Base-by-base conservation (phyloP, 2,888 invertebrate species). In the Serrognathus titanus region DNA sequence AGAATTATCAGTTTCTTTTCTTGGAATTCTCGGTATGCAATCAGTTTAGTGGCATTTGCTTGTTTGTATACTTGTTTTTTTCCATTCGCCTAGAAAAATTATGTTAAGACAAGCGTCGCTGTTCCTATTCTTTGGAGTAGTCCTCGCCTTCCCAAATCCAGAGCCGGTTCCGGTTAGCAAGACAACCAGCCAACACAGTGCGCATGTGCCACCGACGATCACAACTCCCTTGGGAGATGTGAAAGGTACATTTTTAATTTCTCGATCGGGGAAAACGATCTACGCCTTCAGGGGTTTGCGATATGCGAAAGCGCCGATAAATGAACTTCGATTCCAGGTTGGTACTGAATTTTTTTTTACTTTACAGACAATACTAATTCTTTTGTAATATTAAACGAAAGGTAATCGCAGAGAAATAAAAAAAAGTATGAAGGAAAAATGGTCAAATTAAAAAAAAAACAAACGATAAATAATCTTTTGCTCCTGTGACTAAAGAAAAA, bases 241-340 rank as follows among this genome's bases (percentile, higher is more conserved):
- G 4, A 68, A 68, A 56, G 70, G 70, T 8, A 58, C 67, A 6
- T 61, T 66, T 45, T 47, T 66, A 40, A 59, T 59, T 36, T 63
- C 66, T 1, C 60, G 66, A 13, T 59, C 60, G 11, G 69, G 68
- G 24, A 70, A 67, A 55, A 61, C 62, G 46, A 69, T 69, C 47
- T 68, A 62, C 58, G 55, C 68, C 1, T 70, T 68, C 48, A 61
- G 67, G 46, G 68, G 69, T 10, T 62, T 69, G n/a, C 53, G 66
- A 39, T 70, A 69, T 52, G 70, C 68, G 13, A 69, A 69, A 58
- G 61, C 70, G 6, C 71, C 78, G 0, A 61, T 75, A 2, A 67
- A 72, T 13, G 74, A 76, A 31, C 63, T 77, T 6, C 65, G 77
- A 64, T 77, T 78, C 65, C 71, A 76, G 70, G 77, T 77, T 13